These are phyloP conservation scores for Austrolebias charrua DNA, from an alignment of 2,797 vertebrate genomes.

Conservation along the genomic window DNA sequence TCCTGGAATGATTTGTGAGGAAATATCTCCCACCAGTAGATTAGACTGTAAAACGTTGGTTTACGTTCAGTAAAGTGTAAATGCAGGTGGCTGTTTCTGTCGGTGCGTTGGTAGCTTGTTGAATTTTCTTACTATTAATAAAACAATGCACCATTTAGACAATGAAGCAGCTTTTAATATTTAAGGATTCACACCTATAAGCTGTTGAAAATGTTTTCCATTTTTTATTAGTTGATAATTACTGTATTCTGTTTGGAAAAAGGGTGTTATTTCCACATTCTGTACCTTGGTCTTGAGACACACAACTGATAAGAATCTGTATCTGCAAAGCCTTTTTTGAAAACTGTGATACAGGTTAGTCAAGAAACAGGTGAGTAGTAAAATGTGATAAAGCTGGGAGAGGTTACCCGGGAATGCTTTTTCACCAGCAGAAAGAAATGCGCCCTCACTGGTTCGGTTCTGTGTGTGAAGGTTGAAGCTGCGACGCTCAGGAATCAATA, in stretches of 20 bases:
- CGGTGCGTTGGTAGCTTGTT: constrained; percentile 17
- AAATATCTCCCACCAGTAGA: constrained; percentile 17
- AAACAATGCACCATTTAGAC: background rate
- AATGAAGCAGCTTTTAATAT: constrained; percentile 6
- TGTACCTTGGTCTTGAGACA: background rate
- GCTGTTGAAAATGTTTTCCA: constrained; percentile 1
- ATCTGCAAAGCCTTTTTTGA: constrained; percentile 1
- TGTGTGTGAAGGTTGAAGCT: constrained; percentile 28
- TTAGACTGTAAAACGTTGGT: constrained; percentile 15
- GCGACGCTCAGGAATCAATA: constrained; percentile 24
- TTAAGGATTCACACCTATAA: background rate
- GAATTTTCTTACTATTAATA: constrained; percentile 7
- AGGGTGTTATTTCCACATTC: background rate
- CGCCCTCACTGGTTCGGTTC: constrained; percentile 61
- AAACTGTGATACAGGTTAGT: constrained; percentile 11
- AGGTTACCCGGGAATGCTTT: constrained; percentile 51
- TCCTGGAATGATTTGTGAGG: constrained; percentile 44
- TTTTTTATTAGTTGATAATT: background rate
- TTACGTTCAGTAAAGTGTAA: constrained; percentile 28
- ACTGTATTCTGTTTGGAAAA: background rate
- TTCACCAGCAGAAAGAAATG: constrained; percentile 53
- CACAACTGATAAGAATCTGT: constrained; percentile 1
- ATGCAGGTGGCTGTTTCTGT: constrained; percentile 33
- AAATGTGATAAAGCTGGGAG: constrained; percentile 11
- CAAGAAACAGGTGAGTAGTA: constrained; percentile 20